These are phyloP conservation scores for Streptopelia turtur DNA, from an alignment of 2,797 vertebrate species.

Conservation along the genomic window DNA sequence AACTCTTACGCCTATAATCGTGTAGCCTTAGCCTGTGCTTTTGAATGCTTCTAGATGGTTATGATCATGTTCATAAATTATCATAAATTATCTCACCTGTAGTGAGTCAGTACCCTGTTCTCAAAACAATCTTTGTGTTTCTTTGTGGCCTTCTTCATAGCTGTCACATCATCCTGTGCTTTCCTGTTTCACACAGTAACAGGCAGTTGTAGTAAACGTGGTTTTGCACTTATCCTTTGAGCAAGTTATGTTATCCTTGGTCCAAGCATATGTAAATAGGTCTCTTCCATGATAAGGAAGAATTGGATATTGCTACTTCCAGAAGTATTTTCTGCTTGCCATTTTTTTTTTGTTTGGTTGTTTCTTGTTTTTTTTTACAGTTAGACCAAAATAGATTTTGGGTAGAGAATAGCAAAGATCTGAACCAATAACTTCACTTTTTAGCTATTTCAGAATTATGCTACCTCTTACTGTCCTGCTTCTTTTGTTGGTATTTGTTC, in stretches of 20 bases:
- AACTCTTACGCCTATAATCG: rapidly evolving
- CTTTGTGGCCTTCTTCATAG: rapidly evolving
- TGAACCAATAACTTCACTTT: background rate
- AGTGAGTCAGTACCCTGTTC: background rate
- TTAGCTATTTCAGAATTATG: background rate
- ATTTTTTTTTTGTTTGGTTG: background rate
- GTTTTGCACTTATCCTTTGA: background rate
- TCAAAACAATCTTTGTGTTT: background rate
- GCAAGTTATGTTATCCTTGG: background rate
- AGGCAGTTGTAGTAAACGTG: background rate
- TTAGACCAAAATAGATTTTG: background rate
- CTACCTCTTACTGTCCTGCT: background rate
- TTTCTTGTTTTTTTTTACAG: background rate
- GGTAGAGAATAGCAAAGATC: background rate
- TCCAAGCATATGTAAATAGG: background rate
- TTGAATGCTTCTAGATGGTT: background rate
- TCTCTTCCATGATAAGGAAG: background rate
- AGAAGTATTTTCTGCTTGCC: background rate
- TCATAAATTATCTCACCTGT: background rate
- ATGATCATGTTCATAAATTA: background rate
- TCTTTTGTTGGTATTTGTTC: background rate
- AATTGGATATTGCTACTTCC: background rate
- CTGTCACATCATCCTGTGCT: background rate
- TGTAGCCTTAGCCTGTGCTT: background rate
- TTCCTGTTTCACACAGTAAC: background rate